Conservation (phyloP, 2,888 invertebrate species). For the Linnaemya vulpina region DNA sequence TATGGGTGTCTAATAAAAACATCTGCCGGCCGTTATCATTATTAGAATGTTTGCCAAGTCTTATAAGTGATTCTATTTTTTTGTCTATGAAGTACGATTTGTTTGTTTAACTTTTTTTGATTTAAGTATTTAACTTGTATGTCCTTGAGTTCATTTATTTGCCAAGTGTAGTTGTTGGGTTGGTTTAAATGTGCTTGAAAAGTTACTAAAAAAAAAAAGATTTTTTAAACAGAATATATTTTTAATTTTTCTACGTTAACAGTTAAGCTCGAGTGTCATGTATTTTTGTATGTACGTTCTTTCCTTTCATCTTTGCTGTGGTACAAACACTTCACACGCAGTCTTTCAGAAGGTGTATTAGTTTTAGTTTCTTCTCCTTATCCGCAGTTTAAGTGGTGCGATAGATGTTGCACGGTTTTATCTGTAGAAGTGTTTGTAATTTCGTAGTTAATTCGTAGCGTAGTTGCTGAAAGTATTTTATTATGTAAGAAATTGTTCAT, state of each 20-base stretch:
- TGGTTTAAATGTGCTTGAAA: slow-evolving; percentile 52
- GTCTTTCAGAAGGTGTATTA: slow-evolving; percentile 45
- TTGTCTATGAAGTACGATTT: neutral
- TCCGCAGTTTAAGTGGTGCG: slow-evolving; percentile 17
- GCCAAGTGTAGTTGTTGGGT: slow-evolving; percentile 5
- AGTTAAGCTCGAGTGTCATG: slow-evolving; percentile 42
- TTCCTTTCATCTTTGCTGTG: slow-evolving; percentile 28
- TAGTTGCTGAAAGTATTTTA: slow-evolving; percentile 45
- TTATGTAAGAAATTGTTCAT: neutral
- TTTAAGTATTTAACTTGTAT: slow-evolving; percentile 26
- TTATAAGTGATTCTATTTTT: slow-evolving; percentile 8
- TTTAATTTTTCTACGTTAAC: neutral
- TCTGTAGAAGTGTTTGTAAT: neutral
- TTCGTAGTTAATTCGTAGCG: slow-evolving; percentile 42
- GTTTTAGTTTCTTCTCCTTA: slow-evolving; percentile 10
- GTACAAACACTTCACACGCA: slow-evolving; percentile 4
- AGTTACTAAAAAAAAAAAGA: slow-evolving; percentile 43
- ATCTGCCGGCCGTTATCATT: slow-evolving; percentile 16
- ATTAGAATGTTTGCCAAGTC: slow-evolving; percentile 61
- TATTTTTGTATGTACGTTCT: slow-evolving; percentile 15
- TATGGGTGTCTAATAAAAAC: neutral
- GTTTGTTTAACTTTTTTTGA: slow-evolving; percentile 45
- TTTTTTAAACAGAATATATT: slow-evolving; percentile 53
- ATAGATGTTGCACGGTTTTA: slow-evolving; percentile 26
- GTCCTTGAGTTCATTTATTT: slow-evolving; percentile 52